Conservation (phyloP, 2,797 vertebrate genomes). For the Gobio occitaniae region DNA sequence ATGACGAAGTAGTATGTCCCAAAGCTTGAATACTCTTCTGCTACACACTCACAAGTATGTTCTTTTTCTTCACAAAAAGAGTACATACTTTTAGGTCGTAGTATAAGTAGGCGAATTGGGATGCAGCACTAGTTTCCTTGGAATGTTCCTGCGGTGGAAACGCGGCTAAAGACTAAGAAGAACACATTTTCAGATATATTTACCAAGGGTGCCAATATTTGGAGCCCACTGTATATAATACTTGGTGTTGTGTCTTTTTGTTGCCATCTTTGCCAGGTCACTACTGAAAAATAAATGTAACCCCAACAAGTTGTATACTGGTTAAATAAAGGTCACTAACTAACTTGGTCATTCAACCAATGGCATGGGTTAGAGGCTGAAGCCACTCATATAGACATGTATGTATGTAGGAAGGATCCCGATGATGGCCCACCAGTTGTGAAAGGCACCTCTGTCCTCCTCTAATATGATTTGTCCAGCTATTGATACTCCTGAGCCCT, state of each 20-base stretch:
- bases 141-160: too few species aligned
- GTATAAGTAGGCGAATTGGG: too few species aligned
- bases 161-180: too few species aligned
- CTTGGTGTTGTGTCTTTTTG: not conserved
- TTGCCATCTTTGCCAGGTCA: not conserved
- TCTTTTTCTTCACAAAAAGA: too few species aligned
- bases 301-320: not conserved
- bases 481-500: constrained; percentile 89
- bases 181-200: too few species aligned
- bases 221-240: not conserved
- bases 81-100: too few species aligned
- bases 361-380: not conserved
- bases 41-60: too few species aligned
- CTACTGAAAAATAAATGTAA: not conserved
- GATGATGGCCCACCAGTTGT: constrained; percentile 72
- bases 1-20: too few species aligned
- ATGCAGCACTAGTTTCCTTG: too few species aligned
- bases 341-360: not conserved
- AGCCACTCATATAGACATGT: not conserved
- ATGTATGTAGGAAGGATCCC: not conserved
- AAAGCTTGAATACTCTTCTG: too few species aligned
- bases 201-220: too few species aligned
- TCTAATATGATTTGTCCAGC: constrained; percentile 92
- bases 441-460: constrained; percentile 78
- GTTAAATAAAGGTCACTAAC: not conserved